Conservation (phyloP, 2,797 vertebrate species). For the Melanotaenia pygmaea region DNA sequence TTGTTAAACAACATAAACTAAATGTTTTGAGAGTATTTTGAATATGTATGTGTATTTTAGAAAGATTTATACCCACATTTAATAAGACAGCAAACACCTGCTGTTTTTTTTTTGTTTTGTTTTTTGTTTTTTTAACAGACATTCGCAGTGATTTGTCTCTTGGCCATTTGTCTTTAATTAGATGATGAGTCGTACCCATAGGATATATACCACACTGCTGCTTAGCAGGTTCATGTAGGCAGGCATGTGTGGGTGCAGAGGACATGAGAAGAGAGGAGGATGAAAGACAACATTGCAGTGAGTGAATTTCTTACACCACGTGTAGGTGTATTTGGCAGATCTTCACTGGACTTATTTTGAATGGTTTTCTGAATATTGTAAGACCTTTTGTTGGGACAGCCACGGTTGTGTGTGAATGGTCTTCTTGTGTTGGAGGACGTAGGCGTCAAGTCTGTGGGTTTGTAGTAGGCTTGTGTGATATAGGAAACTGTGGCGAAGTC, state of each 20-base stretch:
- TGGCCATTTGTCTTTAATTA: constrained; percentile 35
- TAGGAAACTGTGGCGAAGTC: constrained; percentile 47
- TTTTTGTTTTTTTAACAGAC: constrained; percentile 1
- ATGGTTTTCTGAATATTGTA: constrained; percentile 42
- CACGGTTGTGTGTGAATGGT: constrained; percentile 58
- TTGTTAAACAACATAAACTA: constrained; percentile 4
- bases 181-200: constrained; percentile 27
- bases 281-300: constrained; percentile 44
- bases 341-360: constrained; percentile 45
- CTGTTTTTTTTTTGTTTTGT: constrained; percentile 8
- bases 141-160: constrained; percentile 13
- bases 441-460: constrained; percentile 50
- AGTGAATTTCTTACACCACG: constrained; percentile 38
- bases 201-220: constrained; percentile 29
- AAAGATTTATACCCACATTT: constrained; percentile 10
- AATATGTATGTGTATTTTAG: constrained; percentile 6
- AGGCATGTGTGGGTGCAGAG: constrained; percentile 60
- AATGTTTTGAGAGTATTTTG: constrained; percentile 19
- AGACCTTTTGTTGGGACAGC: constrained; percentile 43
- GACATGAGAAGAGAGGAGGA: constrained; percentile 51
- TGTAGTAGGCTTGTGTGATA: constrained; percentile 52
- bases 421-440: constrained; percentile 43
- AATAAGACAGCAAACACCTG: constrained; percentile 21
- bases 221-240: constrained; percentile 58
- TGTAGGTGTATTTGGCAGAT: constrained; percentile 64